Evolutionary conservation across 2,113 vertebrate species (phyloP).

Genomic region (Caranx melampygus): DNA sequence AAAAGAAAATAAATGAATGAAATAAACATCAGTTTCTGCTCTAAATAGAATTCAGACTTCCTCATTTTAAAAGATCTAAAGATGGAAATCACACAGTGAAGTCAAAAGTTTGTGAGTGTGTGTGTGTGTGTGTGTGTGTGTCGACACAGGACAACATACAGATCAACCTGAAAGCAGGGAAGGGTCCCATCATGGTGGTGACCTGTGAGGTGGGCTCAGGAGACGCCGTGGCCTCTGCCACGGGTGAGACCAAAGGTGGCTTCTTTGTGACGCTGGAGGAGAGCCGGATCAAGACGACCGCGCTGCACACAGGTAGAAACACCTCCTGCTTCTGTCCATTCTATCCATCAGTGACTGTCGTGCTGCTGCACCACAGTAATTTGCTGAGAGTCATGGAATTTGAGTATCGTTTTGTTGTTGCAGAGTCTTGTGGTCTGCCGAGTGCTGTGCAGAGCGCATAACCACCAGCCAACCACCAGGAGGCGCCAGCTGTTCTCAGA

Average conservation of each 20-base stretch:
- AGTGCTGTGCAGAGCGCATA: not conserved
- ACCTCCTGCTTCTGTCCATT: no score
- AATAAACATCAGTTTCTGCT: no score
- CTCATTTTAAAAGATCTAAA: no score
- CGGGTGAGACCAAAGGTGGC: not conserved
- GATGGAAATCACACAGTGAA: no score
- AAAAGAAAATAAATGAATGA: no score
- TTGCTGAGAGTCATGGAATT: no score
- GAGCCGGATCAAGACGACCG: slow-evolving; percentile 67
- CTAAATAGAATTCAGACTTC: no score
- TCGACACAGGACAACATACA: slow-evolving; percentile 87
- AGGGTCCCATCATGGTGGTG: slow-evolving; percentile 88
- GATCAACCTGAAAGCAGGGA: slow-evolving; percentile 88
- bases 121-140: not conserved
- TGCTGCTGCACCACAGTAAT: no score
- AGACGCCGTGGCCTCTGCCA: not conserved
- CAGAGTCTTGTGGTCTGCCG: slow-evolving; percentile 35
- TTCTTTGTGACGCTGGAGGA: slow-evolving; percentile 75
- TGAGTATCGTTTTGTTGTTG: not conserved
- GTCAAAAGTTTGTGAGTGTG: not conserved
- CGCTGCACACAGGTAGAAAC: slow-evolving; percentile 53
- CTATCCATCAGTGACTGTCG: no score
- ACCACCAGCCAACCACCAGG: slow-evolving; percentile 19
- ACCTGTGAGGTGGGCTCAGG: slow-evolving; percentile 80
- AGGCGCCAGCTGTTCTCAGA: slow-evolving; percentile 7